Evolutionary conservation across 2,797 vertebrate genomes (phyloP).

Genomic region (Bovichtus variegatus): DNA sequence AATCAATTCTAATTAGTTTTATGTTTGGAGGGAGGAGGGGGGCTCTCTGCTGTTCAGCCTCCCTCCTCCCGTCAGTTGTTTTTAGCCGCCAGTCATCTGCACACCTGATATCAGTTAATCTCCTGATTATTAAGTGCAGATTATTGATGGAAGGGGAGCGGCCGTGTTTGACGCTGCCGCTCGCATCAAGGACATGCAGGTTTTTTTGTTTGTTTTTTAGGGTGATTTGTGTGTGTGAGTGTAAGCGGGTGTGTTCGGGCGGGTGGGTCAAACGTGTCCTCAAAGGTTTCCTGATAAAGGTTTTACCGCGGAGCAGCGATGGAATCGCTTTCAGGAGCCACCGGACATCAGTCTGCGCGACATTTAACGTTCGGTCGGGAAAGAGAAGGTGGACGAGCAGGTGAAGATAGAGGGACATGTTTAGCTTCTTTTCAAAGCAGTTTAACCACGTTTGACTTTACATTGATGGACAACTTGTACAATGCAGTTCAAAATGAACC

Average conservation of each 20-base stretch:
- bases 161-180: slow-evolving; percentile 28
- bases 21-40: slow-evolving; percentile 42
- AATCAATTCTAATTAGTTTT: slow-evolving; percentile 98
- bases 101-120: slow-evolving; percentile 80
- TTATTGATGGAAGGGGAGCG: slow-evolving; percentile 59
- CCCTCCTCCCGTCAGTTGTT: slow-evolving; percentile 46
- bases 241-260: neutral
- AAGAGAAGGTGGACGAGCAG: neutral
- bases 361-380: neutral
- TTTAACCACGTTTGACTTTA: too few species aligned
- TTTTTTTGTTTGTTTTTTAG: slow-evolving; percentile 38
- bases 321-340: neutral
- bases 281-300: slow-evolving; percentile 44
- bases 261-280: slow-evolving; percentile 15
- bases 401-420: too few species aligned
- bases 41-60: slow-evolving; percentile 16
- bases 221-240: neutral
- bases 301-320: slow-evolving; percentile 3
- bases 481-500: too few species aligned
- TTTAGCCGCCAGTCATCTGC: slow-evolving; percentile 65
- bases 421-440: too few species aligned
- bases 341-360: neutral
- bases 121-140: slow-evolving; percentile 71
- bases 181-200: slow-evolving; percentile 58
- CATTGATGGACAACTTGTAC: too few species aligned